Evolutionary conservation across 2,797 vertebrate genomes (phyloP).

Genomic region (Pachyuromys duprasi): DNA sequence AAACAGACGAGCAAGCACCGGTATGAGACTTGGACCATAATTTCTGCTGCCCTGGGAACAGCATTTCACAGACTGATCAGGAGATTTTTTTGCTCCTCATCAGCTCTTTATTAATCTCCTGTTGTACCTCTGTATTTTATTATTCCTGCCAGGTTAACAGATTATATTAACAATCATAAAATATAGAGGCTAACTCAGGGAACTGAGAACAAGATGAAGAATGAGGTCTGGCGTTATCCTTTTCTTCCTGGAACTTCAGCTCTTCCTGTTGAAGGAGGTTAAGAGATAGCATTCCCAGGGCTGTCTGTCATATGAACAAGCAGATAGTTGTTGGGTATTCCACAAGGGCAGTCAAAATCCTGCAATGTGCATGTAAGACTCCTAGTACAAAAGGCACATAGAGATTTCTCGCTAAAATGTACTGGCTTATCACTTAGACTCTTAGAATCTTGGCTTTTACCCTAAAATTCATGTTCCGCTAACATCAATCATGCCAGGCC

Average conservation of each 20-base stretch:
- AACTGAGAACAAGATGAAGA: conserved; percentile 14
- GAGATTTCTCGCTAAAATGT: background rate
- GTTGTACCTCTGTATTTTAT: conserved; percentile 48
- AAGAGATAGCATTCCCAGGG: background rate
- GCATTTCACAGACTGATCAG: conserved; percentile 35
- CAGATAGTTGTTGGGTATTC: background rate
- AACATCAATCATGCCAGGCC: background rate
- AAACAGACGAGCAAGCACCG: conserved; percentile 23
- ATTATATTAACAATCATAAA: conserved; percentile 37
- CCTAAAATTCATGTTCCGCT: background rate
- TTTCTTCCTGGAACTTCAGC: background rate
- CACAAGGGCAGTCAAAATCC: background rate
- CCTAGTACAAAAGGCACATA: background rate
- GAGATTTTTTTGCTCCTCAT: conserved; percentile 38
- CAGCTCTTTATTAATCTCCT: conserved; percentile 60
- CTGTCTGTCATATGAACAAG: background rate
- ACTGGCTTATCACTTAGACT: background rate
- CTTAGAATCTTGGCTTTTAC: background rate
- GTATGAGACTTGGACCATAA: background rate
- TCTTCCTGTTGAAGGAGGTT: background rate
- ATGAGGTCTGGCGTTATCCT: background rate
- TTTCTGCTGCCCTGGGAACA: conserved; percentile 46
- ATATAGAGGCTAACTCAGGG: background rate
- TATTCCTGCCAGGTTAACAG: conserved; percentile 49
- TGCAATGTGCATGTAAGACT: background rate